A percentile compares a stretch with the other conserved stretches of the same genome.
phyloP scores from a whole-genome alignment of 2,797 vertebrate species.

The Gymnothorax reevesii region DNA sequence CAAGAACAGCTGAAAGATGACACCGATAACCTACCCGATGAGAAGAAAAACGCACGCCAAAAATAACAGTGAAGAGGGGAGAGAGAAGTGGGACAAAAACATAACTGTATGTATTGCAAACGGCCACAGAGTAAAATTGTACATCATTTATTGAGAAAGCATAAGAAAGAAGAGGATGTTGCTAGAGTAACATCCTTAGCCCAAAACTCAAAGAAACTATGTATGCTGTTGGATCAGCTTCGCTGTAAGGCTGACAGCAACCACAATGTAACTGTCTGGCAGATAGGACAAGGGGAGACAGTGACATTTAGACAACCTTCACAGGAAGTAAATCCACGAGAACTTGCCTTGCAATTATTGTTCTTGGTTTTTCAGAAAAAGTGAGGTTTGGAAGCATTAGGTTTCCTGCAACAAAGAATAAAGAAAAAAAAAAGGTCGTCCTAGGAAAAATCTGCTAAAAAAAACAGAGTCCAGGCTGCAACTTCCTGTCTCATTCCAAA shows the following conservation, averaged over 20 bases:
- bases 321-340: rapidly evolving
- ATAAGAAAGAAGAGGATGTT: not conserved
- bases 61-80: too few relatives aligned
- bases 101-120: not conserved
- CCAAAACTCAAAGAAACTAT: not conserved
- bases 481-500: not conserved
- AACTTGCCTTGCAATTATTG: not conserved
- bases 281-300: not conserved
- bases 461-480: not conserved
- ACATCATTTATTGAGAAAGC: not conserved
- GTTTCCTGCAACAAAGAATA: not conserved
- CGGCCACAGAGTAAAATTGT: not conserved
- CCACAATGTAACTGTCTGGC: not conserved
- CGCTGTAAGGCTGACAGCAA: not conserved
- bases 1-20: too few relatives aligned
- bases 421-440: too few relatives aligned
- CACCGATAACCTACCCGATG: too few relatives aligned
- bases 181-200: not conserved
- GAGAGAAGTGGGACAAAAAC: too few relatives aligned
- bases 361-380: not conserved
- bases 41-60: too few relatives aligned
- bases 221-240: not conserved
- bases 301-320: not conserved
- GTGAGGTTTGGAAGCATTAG: not conserved
- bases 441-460: not conserved